phyloP scores from a whole-genome alignment of 2,113 vertebrate species.

The Syngnathus typhle region DNA sequence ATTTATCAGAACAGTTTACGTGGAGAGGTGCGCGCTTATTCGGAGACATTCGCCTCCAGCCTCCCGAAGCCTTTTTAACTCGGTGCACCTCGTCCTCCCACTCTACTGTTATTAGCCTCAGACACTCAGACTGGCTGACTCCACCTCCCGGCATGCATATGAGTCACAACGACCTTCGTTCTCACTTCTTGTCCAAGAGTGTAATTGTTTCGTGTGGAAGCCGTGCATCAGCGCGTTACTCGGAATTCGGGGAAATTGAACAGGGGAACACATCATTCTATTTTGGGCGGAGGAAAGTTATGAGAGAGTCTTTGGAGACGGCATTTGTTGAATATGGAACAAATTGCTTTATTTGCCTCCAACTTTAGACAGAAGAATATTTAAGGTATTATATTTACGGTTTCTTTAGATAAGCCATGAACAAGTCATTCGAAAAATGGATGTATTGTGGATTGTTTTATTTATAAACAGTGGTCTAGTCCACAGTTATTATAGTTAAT shows the following conservation, averaged over 20 bases:
- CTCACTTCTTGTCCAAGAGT: constrained; percentile 39
- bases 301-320: constrained; percentile 4
- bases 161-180: constrained; percentile 48
- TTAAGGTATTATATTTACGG: neutral
- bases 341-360: constrained; percentile 10
- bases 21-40: constrained; percentile 10
- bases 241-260: constrained; percentile 14
- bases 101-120: constrained; percentile 60
- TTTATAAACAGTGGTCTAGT: too few species aligned
- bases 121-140: constrained; percentile 54
- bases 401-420: neutral
- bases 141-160: constrained; percentile 44
- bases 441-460: too few species aligned
- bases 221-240: constrained; percentile 13
- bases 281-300: constrained; percentile 10
- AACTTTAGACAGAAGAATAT: constrained; percentile 1
- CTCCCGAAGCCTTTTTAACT: constrained; percentile 46
- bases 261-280: constrained; percentile 14
- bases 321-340: neutral
- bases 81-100: constrained; percentile 56
- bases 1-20: constrained; percentile 44
- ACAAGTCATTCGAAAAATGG: too few species aligned
- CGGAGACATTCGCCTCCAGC: constrained; percentile 45
- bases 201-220: constrained; percentile 43
- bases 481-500: too few species aligned